These are phyloP conservation scores for Manduca sexta DNA, from an alignment of 1,140 invertebrate species.

Conservation along the genomic window DNA sequence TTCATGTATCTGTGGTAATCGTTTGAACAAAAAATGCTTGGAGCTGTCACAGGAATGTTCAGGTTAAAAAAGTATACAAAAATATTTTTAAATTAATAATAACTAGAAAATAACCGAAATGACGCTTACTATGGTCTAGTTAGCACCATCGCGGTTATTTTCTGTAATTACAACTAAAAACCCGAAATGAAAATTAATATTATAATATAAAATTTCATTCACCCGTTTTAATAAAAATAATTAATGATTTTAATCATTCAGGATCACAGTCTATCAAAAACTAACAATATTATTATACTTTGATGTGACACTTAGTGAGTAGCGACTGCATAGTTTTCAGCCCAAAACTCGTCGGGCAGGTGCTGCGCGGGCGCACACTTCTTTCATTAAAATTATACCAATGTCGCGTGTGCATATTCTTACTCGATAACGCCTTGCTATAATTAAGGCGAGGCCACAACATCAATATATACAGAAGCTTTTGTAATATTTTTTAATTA, in stretches of 20 bases:
- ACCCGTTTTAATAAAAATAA: not conserved
- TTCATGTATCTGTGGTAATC: not conserved
- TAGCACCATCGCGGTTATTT: not conserved
- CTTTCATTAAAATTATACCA: conserved; percentile 73
- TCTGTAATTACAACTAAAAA: not conserved
- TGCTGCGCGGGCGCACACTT: conserved; percentile 62
- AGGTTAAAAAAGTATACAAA: no score
- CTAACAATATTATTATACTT: no score
- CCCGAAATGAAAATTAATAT: not conserved
- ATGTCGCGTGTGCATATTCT: conserved; percentile 72
- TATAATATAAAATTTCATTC: not conserved
- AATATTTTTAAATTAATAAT: no score
- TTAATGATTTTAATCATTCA: not conserved
- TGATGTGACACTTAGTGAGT: no score
- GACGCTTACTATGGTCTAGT: no score
- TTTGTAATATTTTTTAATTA: not conserved
- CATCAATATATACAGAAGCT: not conserved
- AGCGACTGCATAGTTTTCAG: conserved; percentile 30
- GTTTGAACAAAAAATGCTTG: not conserved
- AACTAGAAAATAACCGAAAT: no score
- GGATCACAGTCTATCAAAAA: not conserved
- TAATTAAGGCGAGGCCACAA: conserved; percentile 59
- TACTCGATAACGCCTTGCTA: conserved; percentile 67
- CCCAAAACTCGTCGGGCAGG: conserved; percentile 54
- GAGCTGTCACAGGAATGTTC: no score